Evolutionary conservation across 2,797 vertebrate species (phyloP), one percentile per base, ranked within the genome.

Genomic region (Pyrrhura leucotis): DNA sequence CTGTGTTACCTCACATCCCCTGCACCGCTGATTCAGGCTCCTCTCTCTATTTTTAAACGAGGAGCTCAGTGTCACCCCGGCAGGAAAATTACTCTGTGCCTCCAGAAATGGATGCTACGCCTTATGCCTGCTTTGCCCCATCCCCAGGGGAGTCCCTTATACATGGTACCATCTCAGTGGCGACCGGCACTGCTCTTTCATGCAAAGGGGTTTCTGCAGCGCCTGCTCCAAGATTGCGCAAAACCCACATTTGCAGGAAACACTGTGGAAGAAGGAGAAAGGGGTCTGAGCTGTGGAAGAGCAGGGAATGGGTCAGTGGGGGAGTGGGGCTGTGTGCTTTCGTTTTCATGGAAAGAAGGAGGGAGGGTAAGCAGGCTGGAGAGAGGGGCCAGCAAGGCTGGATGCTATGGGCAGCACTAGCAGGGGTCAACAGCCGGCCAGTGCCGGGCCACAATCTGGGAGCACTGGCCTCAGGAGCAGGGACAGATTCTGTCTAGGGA

Each of bases 21-120:
- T 42, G 25, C 6, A 1, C 61, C 86, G 63, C 76, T 90, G 83
- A 83, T 93, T 94, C 88, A 87, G 37, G 50, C 69, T 80, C 65
- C 66, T 80, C 65, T 76, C 72, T 84, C 68, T 95, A 86, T 93
- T 95, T 95, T 95, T 92, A 90, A 93, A 85, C 63, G 85, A 91
- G 69, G 58, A 83, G 54, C 54, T 84, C 29, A 23, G 69, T 85
- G 61, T 95, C 83, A 97, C 59, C 66, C 68, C 18, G 20, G 33
- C 20, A 4, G 78, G 73, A 94, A 96, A 94, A 94, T 76, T 91
- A 76, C 61, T 66, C 75, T 62, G 54, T 3, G 0, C 31, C 45
- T 93, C 75, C 87, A 77, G 75, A 85, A 87, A 89, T 10, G 85
- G 59, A 75, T 51, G 39, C 28, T 71, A 20, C 33, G 76, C 40